Evolutionary conservation across 2,113 vertebrate species (phyloP), one percentile per base, ranked within the genome.

Genomic region (Accipiter virgatus): DNA sequence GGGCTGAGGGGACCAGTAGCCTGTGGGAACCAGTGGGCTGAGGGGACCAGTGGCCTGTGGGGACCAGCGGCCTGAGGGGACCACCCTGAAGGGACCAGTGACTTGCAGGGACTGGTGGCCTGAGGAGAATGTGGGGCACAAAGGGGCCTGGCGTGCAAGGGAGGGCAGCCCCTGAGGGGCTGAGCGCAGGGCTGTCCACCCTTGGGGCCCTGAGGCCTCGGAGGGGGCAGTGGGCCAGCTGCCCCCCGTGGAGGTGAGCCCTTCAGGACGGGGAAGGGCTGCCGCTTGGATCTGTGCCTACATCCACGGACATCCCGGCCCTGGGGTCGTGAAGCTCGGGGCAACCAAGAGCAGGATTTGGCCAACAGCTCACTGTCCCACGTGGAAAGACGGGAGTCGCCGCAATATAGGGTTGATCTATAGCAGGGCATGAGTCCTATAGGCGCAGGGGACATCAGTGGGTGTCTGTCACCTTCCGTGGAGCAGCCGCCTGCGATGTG

Each of bases 41-140:
- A 2, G 21, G 31, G 22, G 38, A 4, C 6, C 2, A 2, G 6
- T 2, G 2, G 7, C 5, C 47, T 22, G 47, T 12, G 19, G 67
- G 31, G 25, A 2, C 25, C 7, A 0, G 23, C 13, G 8, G 25
- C 25, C 50, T 52, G 25, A 14, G 50, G 50, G 50, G 25, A 52
- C 50, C 50, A 52, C 7, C 26, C 26, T 16, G 50, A 52, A 27
- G 50, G 50, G 23, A 7, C n/a, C 25, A 36, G 36, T 38, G 59
- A 36, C n/a, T n/a, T 27, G 29, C 22, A 29, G 42, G 40, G 32
- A 1, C 7, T 12, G 4, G 15, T 10, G 45, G n/a, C 6, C 45
- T 12, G 36, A 45, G 40, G 59, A 26, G 22, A 10, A 21, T 4
- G 13, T 9, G 36, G 29, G 47, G 31, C 59, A 26, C 29, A 16